Base-by-base conservation (phyloP, 2,888 invertebrate species). In the Clitarchus hookeri region DNA sequence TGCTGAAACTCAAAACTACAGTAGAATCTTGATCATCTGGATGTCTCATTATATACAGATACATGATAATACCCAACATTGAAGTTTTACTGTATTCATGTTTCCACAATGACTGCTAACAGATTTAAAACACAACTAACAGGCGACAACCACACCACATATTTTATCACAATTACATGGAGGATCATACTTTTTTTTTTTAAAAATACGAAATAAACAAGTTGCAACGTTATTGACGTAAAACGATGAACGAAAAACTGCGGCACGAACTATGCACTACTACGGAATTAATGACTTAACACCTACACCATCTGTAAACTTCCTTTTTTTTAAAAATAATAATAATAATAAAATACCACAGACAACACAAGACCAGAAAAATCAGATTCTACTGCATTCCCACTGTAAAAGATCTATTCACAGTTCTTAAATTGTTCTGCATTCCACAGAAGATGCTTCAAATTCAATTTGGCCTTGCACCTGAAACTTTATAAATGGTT, bases 1-100 rank as follows among this genome's bases (percentile, higher is more conserved):
- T n/a, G 65, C 65, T 65, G 65, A 65, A 65, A 65, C 8, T 65
- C n/a, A 65, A 65, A 65, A 65, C 65, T 65, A 65, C 65, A n/a
- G n/a, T n/a, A 65, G 23, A 65, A 65, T 65, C 19, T 65, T 2
- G n/a, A 65, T 65, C 3, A 65, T 65, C 65, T 65, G 65, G 65
- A 65, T 65, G n/a, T 36, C 8, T 13, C 8, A 48, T 48, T 48
- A 65, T n/a, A 65, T 19, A 65, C 65, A 65, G n/a, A 65, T 65
- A n/a, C 16, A 65, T n/a, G n/a, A n/a, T 65, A 65, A 65, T 65
- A 23, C 65, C 48, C 65, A 23, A 65, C 65, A 23, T 23, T 65
- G 8, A 65, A 13, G 48, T 48, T 48, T 48, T 1, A 48, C 48
- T 48, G 48, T 16, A 8, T 11, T 48, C 16, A 48, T 16, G 16